Conservation (phyloP, 2,797 vertebrate species). For the Acanthis flammea region DNA sequence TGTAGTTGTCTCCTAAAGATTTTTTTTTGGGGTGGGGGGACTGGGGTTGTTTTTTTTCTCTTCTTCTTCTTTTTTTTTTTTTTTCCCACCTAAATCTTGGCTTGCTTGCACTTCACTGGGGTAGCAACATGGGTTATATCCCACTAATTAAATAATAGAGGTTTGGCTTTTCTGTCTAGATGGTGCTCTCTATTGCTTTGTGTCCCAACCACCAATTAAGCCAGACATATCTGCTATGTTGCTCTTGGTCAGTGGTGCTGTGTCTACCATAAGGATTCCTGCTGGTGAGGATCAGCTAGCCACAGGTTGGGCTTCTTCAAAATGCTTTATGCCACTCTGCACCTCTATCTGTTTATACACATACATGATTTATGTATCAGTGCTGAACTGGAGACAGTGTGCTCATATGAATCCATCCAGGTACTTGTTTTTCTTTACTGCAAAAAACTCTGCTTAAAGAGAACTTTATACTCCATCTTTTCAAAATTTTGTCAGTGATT, state of each 20-base stretch:
- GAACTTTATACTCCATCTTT: background rate
- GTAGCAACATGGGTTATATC: background rate
- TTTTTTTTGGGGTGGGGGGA: accelerated
- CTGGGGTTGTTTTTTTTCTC: accelerated
- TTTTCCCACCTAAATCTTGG: accelerated
- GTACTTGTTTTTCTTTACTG: background rate
- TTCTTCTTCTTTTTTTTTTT: too few relatives aligned
- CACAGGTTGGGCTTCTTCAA: background rate
- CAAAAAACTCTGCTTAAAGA: background rate
- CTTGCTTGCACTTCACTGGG: background rate
- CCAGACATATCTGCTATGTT: background rate
- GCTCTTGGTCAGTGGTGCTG: background rate
- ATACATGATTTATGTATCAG: background rate
- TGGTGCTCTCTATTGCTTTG: background rate
- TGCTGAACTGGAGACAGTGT: background rate
- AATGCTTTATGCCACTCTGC: background rate
- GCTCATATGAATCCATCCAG: background rate
- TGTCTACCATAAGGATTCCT: background rate
- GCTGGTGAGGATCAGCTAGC: background rate
- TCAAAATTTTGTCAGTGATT: background rate
- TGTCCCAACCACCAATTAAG: background rate
- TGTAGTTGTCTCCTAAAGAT: background rate
- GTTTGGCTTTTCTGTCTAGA: background rate
- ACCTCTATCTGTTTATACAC: background rate
- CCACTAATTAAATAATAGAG: background rate